Percentiles rank a stretch among this genome's conserved stretches.
Conservation (phyloP, 53 echinoderm and acorn worm species). For the Holothuria scabra region DNA sequence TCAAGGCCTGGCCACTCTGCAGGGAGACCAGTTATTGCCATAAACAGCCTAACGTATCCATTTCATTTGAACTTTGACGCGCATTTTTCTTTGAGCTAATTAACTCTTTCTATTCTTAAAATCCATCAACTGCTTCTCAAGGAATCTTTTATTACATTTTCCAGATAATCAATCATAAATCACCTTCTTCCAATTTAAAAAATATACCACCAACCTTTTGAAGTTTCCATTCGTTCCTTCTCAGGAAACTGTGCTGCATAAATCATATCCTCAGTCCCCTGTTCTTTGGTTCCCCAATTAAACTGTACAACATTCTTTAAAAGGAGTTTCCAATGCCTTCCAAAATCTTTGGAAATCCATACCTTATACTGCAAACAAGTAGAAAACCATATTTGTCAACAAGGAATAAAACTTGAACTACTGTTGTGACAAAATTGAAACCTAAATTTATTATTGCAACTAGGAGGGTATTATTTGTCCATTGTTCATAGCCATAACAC, state of each 20-base stretch:
- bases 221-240: not conserved
- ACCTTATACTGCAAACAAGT: constrained; percentile 64
- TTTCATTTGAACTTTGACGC: too few relatives aligned
- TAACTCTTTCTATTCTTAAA: too few relatives aligned
- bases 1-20: too few relatives aligned
- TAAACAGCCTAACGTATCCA: too few relatives aligned
- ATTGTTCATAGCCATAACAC: too few relatives aligned
- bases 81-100: too few relatives aligned
- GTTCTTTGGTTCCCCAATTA: constrained; percentile 72
- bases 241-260: constrained; percentile 38
- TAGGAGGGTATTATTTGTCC: too few relatives aligned
- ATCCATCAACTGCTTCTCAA: too few relatives aligned
- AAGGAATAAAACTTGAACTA: too few relatives aligned
- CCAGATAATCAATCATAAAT: not conserved
- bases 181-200: not conserved
- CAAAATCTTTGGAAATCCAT: constrained; percentile 92
- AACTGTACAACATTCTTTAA: constrained; percentile 64
- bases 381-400: not conserved
- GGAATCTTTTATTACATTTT: too few relatives aligned
- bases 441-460: too few relatives aligned
- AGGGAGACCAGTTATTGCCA: too few relatives aligned
- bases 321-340: constrained; percentile 62
- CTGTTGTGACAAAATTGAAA: not conserved
- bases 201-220: not conserved
- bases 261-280: constrained; percentile 60